Conservation (phyloP, 2,888 invertebrate genomes). For the Pristionchus mayeri region DNA sequence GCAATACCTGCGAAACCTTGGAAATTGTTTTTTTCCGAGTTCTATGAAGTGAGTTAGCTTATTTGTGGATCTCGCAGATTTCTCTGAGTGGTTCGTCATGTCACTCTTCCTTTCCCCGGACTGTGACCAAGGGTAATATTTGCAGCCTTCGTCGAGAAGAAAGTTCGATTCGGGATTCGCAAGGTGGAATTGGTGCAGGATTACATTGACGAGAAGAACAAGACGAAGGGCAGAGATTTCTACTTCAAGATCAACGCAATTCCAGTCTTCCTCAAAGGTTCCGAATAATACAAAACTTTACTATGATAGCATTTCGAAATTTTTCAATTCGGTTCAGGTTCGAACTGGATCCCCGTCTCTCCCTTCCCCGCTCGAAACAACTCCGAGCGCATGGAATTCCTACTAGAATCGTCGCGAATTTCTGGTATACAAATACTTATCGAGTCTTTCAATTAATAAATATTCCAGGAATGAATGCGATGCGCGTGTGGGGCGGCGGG, state of each 20-base stretch:
- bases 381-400: constrained; percentile 55
- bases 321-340: constrained; percentile 53
- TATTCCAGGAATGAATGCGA: constrained; percentile 84
- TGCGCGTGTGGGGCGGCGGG: constrained; percentile 98
- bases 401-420: constrained; percentile 58
- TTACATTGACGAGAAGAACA: constrained; percentile 56
- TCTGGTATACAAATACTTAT: not conserved
- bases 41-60: too few relatives aligned
- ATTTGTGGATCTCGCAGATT: too few relatives aligned
- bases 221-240: constrained; percentile 82
- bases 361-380: constrained; percentile 63
- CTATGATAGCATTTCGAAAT: too few relatives aligned
- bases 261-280: constrained; percentile 90
- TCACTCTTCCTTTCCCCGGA: too few relatives aligned
- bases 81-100: not conserved
- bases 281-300: too few relatives aligned
- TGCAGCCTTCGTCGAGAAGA: not conserved
- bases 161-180: constrained; percentile 85
- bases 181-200: constrained; percentile 84
- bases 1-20: too few relatives aligned
- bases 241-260: constrained; percentile 89
- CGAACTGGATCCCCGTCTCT: constrained; percentile 73
- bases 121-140: not conserved
- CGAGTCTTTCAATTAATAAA: not conserved
- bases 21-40: too few relatives aligned